Conservation (phyloP, 2,113 vertebrate species). For the Scopus umbretta region DNA sequence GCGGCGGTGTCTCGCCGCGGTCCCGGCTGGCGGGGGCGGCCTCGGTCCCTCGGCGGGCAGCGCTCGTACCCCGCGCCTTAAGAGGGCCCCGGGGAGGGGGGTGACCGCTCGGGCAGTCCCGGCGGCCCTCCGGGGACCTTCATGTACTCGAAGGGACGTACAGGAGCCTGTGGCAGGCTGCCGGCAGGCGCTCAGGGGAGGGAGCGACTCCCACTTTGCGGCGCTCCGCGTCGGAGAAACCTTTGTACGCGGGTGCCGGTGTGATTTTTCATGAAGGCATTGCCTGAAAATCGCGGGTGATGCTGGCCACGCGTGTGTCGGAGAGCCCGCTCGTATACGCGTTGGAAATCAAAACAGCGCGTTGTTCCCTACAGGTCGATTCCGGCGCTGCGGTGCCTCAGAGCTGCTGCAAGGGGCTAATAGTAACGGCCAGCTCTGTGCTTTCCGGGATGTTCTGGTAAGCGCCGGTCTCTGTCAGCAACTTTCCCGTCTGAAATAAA, state of each 20-base stretch:
- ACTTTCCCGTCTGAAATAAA: neutral
- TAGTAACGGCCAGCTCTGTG: neutral
- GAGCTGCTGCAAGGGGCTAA: neutral
- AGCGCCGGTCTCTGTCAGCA: neutral
- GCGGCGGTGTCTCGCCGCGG: neutral
- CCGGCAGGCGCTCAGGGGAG: neutral
- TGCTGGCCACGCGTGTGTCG: neutral
- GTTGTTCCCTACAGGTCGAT: neutral
- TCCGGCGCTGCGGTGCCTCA: neutral
- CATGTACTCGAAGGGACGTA: rapidly evolving
- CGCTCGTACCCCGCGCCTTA: too few relatives aligned
- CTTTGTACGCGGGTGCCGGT: neutral
- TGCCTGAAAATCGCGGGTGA: neutral
- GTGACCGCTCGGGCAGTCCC: neutral
- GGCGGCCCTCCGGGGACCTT: neutral
- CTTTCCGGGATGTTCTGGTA: neutral
- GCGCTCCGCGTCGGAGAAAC: neutral
- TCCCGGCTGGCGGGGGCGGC: too few relatives aligned
- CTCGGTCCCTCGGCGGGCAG: neutral
- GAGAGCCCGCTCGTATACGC: rapidly evolving
- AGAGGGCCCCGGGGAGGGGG: neutral
- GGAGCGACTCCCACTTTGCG: neutral
- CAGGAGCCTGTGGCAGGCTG: neutral
- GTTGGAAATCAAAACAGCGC: neutral
- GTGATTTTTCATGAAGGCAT: neutral